phyloP scores from a whole-genome alignment of 2,888 invertebrate genomes.

The Pediacus dermestoides region DNA sequence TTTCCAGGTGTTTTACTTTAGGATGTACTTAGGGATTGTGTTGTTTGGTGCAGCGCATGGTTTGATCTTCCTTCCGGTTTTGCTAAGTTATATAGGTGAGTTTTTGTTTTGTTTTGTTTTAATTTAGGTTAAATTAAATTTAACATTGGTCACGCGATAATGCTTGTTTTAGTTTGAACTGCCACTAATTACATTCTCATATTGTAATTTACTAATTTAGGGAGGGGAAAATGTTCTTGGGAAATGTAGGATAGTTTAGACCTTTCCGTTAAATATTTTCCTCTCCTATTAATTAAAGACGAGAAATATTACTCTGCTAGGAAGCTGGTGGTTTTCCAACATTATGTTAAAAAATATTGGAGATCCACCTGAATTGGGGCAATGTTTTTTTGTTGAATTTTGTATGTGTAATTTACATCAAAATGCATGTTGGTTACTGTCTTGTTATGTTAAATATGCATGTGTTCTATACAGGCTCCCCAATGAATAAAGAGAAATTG shows the following conservation, averaged over 20 bases:
- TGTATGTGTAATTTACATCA: too few relatives aligned
- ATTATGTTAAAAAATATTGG: conserved; percentile 11
- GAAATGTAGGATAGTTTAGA: too few relatives aligned
- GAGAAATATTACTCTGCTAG: conserved; percentile 24
- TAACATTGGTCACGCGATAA: not conserved
- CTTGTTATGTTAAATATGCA: conserved; percentile 6
- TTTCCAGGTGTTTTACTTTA: conserved; percentile 59
- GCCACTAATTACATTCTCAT: not conserved
- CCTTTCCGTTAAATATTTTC: too few relatives aligned
- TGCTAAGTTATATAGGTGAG: conserved; percentile 95
- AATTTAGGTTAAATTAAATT: not conserved
- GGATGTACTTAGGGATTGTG: conserved; percentile 89
- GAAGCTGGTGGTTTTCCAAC: conserved; percentile 16
- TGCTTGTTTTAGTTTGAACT: not conserved
- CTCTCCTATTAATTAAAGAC: too few relatives aligned
- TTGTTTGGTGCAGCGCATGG: conserved; percentile 96
- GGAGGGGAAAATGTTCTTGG: too few relatives aligned
- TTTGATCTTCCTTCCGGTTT: conserved; percentile 93
- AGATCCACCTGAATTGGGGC: too few relatives aligned
- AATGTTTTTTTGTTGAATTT: too few relatives aligned
- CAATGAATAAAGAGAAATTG: conserved; percentile 79
- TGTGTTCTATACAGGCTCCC: conserved; percentile 62
- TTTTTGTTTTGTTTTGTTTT: conserved; percentile 26
- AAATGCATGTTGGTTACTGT: too few relatives aligned
- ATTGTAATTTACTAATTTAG: not conserved